phyloP scores from a whole-genome alignment of 2,113 vertebrate genomes.

The Pseudorectes ferrugineus region DNA sequence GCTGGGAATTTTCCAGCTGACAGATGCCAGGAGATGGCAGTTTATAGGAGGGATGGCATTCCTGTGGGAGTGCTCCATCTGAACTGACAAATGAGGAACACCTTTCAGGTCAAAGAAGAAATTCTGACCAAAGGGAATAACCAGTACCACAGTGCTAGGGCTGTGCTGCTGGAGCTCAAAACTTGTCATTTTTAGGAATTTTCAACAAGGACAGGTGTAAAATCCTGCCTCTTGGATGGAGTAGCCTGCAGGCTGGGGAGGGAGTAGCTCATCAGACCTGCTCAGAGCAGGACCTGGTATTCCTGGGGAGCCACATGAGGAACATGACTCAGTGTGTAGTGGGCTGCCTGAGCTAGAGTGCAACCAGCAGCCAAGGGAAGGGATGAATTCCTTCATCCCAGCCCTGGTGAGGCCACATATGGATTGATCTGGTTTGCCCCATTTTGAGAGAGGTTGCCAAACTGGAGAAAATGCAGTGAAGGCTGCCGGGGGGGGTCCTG shows the following conservation, averaged over 20 bases:
- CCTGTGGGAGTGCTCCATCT: neutral
- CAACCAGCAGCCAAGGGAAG: neutral
- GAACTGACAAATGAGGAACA: neutral
- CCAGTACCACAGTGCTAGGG: neutral
- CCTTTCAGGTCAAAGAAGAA: neutral
- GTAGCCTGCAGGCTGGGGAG: too few species aligned
- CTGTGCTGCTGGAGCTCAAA: neutral
- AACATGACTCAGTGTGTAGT: rapidly evolving
- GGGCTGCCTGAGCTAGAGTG: neutral
- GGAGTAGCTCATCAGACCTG: neutral
- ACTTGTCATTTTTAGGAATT: neutral
- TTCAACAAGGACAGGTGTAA: neutral
- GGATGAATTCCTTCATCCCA: neutral
- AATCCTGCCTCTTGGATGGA: neutral
- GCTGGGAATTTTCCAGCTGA: neutral
- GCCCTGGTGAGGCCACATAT: neutral
- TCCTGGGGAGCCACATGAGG: rapidly evolving
- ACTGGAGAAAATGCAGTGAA: neutral
- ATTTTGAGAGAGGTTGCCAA: neutral
- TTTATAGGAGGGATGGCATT: neutral
- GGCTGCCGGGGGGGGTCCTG: neutral
- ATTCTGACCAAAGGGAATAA: neutral
- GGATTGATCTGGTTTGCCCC: neutral
- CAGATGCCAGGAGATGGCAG: neutral
- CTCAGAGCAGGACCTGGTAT: neutral